Conservation (phyloP, 2,888 invertebrate genomes). For the Pilophorus perplexus region DNA sequence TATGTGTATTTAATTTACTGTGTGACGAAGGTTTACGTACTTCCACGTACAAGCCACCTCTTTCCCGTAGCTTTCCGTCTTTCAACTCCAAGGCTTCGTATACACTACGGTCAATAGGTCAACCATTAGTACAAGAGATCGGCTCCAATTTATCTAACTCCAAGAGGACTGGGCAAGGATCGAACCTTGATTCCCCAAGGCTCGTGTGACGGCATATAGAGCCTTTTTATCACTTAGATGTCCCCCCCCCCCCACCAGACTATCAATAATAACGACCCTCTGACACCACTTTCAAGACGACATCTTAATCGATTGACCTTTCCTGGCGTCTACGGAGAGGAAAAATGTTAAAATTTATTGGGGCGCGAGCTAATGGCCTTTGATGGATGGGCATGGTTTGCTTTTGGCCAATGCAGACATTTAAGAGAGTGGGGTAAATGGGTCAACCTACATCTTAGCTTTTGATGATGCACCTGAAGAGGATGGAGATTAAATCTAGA, state of each 20-base stretch:
- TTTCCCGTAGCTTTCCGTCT: background rate
- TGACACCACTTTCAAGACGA: constrained; percentile 1
- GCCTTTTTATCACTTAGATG: background rate
- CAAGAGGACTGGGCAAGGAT: background rate
- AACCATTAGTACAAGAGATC: constrained; percentile 1
- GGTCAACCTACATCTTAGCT: too few relatives aligned
- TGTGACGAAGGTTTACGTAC: constrained; percentile 5
- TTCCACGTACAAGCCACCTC: constrained; percentile 4
- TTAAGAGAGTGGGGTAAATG: too few relatives aligned
- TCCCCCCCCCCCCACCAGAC: background rate
- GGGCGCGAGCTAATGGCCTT: background rate
- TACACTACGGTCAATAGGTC: constrained; percentile 8
- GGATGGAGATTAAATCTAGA: too few relatives aligned
- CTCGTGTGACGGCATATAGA: background rate
- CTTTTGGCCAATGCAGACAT: too few relatives aligned
- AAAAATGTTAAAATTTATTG: background rate
- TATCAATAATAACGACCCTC: background rate
- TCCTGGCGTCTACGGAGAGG: background rate
- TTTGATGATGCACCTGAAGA: too few relatives aligned
- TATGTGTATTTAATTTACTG: constrained; percentile 22
- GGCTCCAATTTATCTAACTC: constrained; percentile 11
- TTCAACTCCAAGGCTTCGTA: background rate
- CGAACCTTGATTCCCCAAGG: background rate
- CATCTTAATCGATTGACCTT: constrained; percentile 20
- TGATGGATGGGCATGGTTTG: background rate